Evolutionary conservation across 2,113 vertebrate species (phyloP).

Genomic region (Felis catus): DNA sequence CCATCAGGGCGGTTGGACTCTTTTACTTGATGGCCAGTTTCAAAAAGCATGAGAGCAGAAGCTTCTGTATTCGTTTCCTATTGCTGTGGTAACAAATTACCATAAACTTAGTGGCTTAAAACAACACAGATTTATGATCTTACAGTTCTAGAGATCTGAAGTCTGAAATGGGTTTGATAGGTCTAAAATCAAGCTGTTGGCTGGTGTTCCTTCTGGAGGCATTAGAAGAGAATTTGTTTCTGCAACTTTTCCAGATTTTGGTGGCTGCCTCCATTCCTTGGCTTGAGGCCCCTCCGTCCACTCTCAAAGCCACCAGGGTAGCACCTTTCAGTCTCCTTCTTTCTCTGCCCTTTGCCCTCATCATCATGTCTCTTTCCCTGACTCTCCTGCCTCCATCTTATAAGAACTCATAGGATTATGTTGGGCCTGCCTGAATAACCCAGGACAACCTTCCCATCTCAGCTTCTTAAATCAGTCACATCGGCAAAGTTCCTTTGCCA

Average conservation of each 20-base stretch:
- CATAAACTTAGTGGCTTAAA: neutral
- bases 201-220: neutral
- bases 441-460: neutral
- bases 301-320: neutral
- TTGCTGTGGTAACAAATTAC: neutral
- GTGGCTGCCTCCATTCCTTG: neutral
- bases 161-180: neutral
- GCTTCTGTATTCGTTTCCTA: neutral
- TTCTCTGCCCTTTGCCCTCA: neutral
- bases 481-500: neutral
- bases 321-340: neutral
- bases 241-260: neutral
- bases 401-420: neutral
- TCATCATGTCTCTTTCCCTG: neutral
- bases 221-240: neutral
- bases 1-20: neutral
- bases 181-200: neutral
- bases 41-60: neutral
- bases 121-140: neutral
- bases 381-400: neutral
- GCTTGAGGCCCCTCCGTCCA: neutral
- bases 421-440: neutral
- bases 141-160: neutral
- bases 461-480: neutral
- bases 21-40: neutral